These are phyloP conservation scores for Anarsia innoxiella DNA, from an alignment of 2,888 invertebrate genomes.

Conservation along the genomic window DNA sequence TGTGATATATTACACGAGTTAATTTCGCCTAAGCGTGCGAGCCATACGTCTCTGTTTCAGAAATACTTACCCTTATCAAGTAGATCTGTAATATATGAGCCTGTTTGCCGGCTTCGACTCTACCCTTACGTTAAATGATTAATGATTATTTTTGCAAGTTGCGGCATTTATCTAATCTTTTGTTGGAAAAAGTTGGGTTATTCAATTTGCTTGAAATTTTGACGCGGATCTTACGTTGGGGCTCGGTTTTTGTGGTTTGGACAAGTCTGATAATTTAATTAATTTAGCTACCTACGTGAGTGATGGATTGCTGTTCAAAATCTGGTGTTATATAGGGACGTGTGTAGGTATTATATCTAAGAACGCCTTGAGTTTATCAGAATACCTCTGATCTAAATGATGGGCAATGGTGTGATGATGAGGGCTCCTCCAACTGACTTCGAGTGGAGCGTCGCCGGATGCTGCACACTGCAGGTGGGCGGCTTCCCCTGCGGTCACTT, in stretches of 20 bases:
- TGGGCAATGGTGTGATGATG: slow-evolving; percentile 81
- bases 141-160: slow-evolving; percentile 2
- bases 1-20: slow-evolving; percentile 14
- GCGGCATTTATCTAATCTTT: background rate
- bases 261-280: too few relatives aligned
- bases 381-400: slow-evolving; percentile 79
- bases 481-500: slow-evolving; percentile 87
- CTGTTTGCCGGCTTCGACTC: background rate
- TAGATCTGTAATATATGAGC: slow-evolving; percentile 3
- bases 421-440: slow-evolving; percentile 89
- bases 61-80: slow-evolving; percentile 7
- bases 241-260: too few relatives aligned
- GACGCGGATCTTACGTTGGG: too few relatives aligned
- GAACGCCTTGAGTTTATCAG: too few relatives aligned
- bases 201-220: too few relatives aligned
- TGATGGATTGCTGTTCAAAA: too few relatives aligned
- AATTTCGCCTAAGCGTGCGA: slow-evolving; percentile 7
- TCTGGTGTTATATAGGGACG: too few relatives aligned
- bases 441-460: slow-evolving; percentile 90
- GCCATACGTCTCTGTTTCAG: slow-evolving; percentile 11
- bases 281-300: too few relatives aligned
- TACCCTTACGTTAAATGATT: slow-evolving; percentile 5
- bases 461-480: slow-evolving; percentile 91
- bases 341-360: too few relatives aligned
- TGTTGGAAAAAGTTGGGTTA: background rate